phyloP scores from a whole-genome alignment of 2,797 vertebrate species.

The Galaxias olidus region DNA sequence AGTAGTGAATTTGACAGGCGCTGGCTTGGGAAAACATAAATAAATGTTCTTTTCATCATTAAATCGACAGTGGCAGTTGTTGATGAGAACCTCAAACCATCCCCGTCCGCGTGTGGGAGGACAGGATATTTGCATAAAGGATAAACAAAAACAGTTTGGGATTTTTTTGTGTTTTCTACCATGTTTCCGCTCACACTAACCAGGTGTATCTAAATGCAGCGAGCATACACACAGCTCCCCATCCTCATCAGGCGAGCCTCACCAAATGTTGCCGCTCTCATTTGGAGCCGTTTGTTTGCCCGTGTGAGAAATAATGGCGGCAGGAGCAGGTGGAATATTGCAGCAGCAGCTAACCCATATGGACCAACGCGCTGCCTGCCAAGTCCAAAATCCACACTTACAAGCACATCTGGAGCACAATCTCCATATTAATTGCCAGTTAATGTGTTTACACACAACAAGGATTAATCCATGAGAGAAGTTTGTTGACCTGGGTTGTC shows the following conservation, averaged over 20 bases:
- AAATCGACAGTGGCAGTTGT: constrained; percentile 58
- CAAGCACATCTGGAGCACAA: constrained; percentile 70
- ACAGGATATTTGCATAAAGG: constrained; percentile 55
- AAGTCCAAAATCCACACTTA: constrained; percentile 67
- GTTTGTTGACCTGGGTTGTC: constrained; percentile 41
- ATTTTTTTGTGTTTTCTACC: constrained; percentile 23
- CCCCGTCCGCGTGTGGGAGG: constrained; percentile 56
- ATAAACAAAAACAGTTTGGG: constrained; percentile 36
- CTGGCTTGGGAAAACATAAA: background rate
- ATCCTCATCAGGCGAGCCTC: constrained; percentile 33
- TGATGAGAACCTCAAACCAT: constrained; percentile 66
- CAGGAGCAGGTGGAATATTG: constrained; percentile 69
- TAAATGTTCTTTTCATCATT: background rate
- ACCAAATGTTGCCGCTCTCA: constrained; percentile 57
- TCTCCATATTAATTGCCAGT: constrained; percentile 72
- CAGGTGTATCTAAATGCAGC: constrained; percentile 58
- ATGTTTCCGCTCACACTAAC: constrained; percentile 15
- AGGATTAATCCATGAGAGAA: constrained; percentile 62
- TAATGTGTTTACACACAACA: constrained; percentile 71
- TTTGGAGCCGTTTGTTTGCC: constrained; percentile 66
- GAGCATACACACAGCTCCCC: background rate
- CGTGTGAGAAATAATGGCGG: constrained; percentile 57
- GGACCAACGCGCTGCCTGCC: constrained; percentile 58
- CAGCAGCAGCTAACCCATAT: constrained; percentile 60
- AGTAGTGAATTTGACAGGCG: no score